These are phyloP conservation scores for Marcusenius ussheri DNA, from an alignment of 2,113 vertebrate species.

Conservation along the genomic window DNA sequence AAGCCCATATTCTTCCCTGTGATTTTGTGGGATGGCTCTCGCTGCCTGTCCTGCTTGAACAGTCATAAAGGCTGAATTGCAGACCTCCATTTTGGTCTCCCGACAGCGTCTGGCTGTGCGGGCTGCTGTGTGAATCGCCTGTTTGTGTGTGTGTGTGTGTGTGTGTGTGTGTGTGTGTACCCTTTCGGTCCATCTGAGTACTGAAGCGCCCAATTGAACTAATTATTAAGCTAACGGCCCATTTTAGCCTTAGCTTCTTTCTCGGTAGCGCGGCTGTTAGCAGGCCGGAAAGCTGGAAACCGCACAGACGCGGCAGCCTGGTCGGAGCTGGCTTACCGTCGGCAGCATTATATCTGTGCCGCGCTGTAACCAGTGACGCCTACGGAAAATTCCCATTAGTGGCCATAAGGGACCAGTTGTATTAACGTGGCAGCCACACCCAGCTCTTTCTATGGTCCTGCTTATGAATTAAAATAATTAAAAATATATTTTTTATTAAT, in stretches of 20 bases:
- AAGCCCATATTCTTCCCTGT: background rate
- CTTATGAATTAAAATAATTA: no score
- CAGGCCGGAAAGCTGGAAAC: background rate
- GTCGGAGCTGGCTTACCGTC: background rate
- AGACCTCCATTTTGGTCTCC: background rate
- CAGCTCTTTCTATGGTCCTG: background rate
- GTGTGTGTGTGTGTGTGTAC: background rate
- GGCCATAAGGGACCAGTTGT: background rate
- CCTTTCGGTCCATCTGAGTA: background rate
- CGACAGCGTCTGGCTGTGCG: background rate
- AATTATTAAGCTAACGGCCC: background rate
- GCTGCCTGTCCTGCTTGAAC: background rate
- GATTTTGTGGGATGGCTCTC: background rate
- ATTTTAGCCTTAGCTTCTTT: background rate
- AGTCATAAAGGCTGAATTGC: background rate
- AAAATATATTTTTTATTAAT: background rate
- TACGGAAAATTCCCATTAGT: background rate
- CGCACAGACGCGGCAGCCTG: background rate
- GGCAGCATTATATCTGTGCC: background rate
- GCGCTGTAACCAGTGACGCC: background rate
- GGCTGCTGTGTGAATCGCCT: background rate
- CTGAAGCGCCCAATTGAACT: background rate
- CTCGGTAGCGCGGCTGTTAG: background rate
- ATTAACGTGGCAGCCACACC: background rate
- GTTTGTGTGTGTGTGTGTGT: conserved; percentile 4